Base-by-base conservation (phyloP, 2,113 vertebrate genomes). In the Toxostoma redivivum region DNA sequence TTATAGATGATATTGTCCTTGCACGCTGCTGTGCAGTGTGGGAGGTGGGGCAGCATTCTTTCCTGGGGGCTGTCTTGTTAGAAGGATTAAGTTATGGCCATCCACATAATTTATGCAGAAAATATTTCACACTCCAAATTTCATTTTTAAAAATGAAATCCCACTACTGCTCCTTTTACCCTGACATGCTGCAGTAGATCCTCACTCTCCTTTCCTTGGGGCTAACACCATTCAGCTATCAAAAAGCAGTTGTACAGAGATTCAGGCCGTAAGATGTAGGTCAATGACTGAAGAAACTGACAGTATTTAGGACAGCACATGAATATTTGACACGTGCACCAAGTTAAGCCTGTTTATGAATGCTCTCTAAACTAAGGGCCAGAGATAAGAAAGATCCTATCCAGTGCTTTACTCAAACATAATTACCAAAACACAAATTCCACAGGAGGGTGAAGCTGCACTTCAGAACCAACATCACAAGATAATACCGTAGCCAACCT, bases 371-470 rank as follows among this genome's bases (percentile, higher is more conserved):
- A 81, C 40, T 73, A 51, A 70, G 44, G 40, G 51, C 79, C 56
- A 77, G 15, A 80, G 35, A 70, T 10, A 38, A 17, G 53, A 50
- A 51, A 86, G 61, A 71, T 23, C 22, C 51, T 31, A 14, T 6
- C 19, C 40, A 13, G n/a, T 22, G 56, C n/a, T 81, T 90, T 51
- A 73, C 33, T 74, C 44, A 88, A 83, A 71, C 40, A 33, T 23
- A 78, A 78, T 56, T 24, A 71, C 12, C 50, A 31, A 76, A 92
- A 92, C 37, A 77, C n/a, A 71, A 60, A 67, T 23, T 65, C 48
- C 5, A 1, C 0, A 10, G 10, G 0, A 33, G 4, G 1, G 13
- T 45, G 60, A 71, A 73, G 57, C 69, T 67, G n/a, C 60, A 27
- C 30, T 37, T n/a, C 45, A 88, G 76, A 83, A 58, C 11, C 60